Conservation (phyloP, 2,888 invertebrate species). For the Danaus chrysippus region DNA sequence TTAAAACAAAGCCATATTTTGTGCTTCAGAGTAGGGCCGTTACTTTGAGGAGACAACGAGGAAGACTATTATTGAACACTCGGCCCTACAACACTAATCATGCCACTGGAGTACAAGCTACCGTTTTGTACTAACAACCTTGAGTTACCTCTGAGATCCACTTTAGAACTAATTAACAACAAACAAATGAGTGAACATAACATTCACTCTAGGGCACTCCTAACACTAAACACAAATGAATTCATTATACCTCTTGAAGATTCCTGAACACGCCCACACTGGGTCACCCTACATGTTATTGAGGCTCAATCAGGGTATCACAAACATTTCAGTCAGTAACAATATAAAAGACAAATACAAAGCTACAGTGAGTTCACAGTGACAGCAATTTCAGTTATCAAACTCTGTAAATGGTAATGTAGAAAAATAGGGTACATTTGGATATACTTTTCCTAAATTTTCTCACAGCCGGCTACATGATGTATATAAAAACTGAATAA, state of each 20-base stretch:
- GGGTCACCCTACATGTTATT: not conserved
- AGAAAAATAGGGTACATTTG: constrained; percentile 1
- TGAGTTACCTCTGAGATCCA: constrained; percentile 47
- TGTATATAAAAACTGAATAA: not conserved
- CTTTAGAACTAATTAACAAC: constrained; percentile 44
- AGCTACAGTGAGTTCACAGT: not conserved
- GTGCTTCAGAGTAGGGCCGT: no score
- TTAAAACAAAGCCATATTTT: no score
- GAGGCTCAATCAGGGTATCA: no score
- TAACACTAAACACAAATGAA: not conserved
- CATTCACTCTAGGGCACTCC: not conserved
- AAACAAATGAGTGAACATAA: constrained; percentile 10
- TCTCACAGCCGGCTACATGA: not conserved
- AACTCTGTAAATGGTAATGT: not conserved
- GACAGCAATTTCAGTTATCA: not conserved
- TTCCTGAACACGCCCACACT: constrained; percentile 12
- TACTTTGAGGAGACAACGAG: not conserved
- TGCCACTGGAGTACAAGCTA: constrained; percentile 10
- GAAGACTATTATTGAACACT: not conserved
- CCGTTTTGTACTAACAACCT: constrained; percentile 49
- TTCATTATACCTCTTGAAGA: not conserved
- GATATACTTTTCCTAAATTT: not conserved
- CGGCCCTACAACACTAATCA: not conserved
- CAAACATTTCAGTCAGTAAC: no score
- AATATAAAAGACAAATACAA: no score